Evolutionary conservation across 1,140 invertebrate species (phyloP).

Genomic region (Laupala kohalensis): DNA sequence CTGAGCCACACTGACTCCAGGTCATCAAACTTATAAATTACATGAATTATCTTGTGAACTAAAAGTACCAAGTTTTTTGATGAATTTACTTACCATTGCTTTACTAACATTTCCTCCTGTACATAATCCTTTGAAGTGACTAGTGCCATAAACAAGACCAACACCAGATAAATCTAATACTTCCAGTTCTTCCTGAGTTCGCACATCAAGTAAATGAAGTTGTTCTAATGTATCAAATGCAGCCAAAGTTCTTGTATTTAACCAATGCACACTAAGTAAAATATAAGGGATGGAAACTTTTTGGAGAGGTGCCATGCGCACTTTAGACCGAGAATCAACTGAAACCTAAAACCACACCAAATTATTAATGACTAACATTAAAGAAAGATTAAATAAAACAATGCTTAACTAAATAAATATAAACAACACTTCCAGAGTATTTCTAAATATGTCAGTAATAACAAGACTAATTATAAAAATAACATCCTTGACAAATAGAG

Average conservation of each 20-base stretch:
- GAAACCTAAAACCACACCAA: slow-evolving; percentile 17
- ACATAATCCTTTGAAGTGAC: slow-evolving; percentile 76
- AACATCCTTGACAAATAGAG: too few species aligned
- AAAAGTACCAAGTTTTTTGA: too few species aligned
- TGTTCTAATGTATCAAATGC: slow-evolving; percentile 75
- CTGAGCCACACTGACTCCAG: too few species aligned
- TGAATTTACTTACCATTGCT: slow-evolving; percentile 38
- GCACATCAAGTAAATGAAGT: slow-evolving; percentile 76
- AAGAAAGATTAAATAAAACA: background rate
- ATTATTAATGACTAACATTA: too few species aligned
- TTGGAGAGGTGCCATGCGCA: slow-evolving; percentile 22
- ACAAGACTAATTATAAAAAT: too few species aligned
- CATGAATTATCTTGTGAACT: too few species aligned
- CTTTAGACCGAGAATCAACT: slow-evolving; percentile 13
- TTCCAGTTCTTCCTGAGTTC: slow-evolving; percentile 73
- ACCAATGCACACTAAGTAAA: slow-evolving; percentile 51
- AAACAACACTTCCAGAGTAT: too few species aligned
- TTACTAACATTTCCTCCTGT: slow-evolving; percentile 67
- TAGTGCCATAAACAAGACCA: slow-evolving; percentile 79
- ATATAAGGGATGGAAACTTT: slow-evolving; percentile 22
- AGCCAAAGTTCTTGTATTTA: slow-evolving; percentile 74
- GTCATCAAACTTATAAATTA: too few species aligned
- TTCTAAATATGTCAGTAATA: too few species aligned
- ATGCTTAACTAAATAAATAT: background rate
- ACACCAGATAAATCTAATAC: slow-evolving; percentile 67